Conservation (phyloP, 2,888 invertebrate genomes). For the Saturnia japonica region DNA sequence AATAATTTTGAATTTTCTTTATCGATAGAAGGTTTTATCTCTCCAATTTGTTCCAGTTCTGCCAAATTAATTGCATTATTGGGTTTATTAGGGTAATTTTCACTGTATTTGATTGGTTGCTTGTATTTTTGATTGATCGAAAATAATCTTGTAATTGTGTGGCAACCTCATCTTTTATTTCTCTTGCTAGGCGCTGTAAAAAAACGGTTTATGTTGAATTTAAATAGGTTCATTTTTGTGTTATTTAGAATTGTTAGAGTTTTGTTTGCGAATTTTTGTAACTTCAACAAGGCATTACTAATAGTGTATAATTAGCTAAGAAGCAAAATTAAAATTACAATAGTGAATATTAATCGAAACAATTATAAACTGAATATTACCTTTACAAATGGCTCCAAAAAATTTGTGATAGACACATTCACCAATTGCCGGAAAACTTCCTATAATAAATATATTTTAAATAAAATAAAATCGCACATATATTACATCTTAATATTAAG, state of each 20-base stretch:
- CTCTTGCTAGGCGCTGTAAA: not conserved
- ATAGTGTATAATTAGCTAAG: not conserved
- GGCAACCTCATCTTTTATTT: not conserved
- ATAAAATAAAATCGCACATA: not conserved
- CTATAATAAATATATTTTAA: not conserved
- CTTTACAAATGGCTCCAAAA: slow-evolving; percentile 5
- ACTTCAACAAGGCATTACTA: not conserved
- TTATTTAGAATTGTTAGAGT: no score
- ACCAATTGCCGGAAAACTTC: not conserved
- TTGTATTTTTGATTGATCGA: slow-evolving; percentile 9
- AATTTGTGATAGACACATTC: not conserved
- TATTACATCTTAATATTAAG: not conserved
- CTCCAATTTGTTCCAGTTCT: not conserved
- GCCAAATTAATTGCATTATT: not conserved
- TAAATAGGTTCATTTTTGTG: no score
- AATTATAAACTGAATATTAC: not conserved
- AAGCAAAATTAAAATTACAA: not conserved
- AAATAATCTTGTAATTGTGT: slow-evolving; percentile 6
- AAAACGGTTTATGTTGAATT: no score
- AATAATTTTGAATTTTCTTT: not conserved
- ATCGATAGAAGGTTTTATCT: not conserved
- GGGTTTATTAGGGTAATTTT: not conserved
- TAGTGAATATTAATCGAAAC: not conserved
- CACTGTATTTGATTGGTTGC: slow-evolving; percentile 8
- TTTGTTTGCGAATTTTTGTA: not conserved